Conservation (phyloP, 2,888 invertebrate genomes). For the Caenorhabditis panamensis region DNA sequence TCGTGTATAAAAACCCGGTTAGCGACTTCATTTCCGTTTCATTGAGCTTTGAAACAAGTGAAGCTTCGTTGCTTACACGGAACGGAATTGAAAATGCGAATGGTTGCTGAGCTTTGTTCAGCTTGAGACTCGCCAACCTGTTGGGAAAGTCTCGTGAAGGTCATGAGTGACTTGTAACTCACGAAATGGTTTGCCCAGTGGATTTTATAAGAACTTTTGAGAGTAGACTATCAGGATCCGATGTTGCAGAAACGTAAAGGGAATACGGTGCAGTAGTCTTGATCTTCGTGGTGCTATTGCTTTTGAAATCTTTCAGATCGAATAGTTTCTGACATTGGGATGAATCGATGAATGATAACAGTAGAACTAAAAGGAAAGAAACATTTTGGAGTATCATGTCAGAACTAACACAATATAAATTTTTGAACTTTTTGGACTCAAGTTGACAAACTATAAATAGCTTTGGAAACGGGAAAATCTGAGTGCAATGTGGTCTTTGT, state of each 20-base stretch:
- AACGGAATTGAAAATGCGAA: not conserved
- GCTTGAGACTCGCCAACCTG: not conserved
- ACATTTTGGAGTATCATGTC: too few relatives aligned
- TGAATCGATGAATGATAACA: not conserved
- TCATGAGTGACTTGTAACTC: not conserved
- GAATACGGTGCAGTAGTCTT: not conserved
- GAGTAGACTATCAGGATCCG: not conserved
- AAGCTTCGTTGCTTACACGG: not conserved
- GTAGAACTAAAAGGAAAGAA: not conserved
- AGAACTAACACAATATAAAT: too few relatives aligned
- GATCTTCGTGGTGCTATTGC: not conserved
- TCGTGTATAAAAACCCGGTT: not conserved
- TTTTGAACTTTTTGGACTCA: too few relatives aligned
- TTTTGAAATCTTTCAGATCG: not conserved
- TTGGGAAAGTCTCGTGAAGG: not conserved
- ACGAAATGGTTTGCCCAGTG: not conserved
- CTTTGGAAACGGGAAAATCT: not conserved
- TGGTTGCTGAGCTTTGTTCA: not conserved
- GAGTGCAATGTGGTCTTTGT: not conserved
- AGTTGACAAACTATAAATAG: too few relatives aligned
- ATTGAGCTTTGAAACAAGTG: not conserved
- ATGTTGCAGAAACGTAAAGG: not conserved
- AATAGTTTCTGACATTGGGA: not conserved
- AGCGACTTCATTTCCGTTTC: not conserved
- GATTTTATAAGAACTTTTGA: not conserved